Base-by-base conservation (phyloP, 2,888 invertebrate species). In the Aradus depressus region DNA sequence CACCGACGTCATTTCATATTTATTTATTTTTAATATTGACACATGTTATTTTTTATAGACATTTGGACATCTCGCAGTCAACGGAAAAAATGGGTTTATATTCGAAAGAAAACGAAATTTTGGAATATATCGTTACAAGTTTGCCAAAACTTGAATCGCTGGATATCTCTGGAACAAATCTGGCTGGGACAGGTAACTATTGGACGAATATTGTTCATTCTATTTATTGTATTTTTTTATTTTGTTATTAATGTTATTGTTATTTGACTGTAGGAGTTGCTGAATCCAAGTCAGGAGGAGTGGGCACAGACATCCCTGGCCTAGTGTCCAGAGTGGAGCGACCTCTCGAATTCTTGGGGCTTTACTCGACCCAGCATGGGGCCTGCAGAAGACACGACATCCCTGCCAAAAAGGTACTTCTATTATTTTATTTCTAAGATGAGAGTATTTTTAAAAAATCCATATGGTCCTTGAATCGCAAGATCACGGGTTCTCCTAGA, bases 141-240 rank as follows among this genome's bases (percentile, higher is more conserved):
- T 72, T 97, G 61, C 84, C 85, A 0, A 67, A 77, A 44, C 70
- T 97, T 53, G 77, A 77, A 35, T 87, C 87, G 21, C 70, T 97
- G 61, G 96, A 97, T 69, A 91, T 97, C 64, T 92, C 95, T 3
- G 93, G 93, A 12, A 96, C 96, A 16, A 95, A 97, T 72, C 72
- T 97, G 58, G 91, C 93, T 34, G 91, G 93, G 12, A 79, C 80
- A 48, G 88, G 88, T 41, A 81, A 57, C 25, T 53, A 19, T 21
- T 41, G 25, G 14, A 22, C 26, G 22, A 19, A 10, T 4, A 16
- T 34, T 14, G 14, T 43, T 39, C 19, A 39, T 4, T 18, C 8
- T 34, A 5, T 34, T 34, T 6, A 34, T 34, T 31, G 4, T 19
- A 18, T 18, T 6, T 4, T 19, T 38, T 38, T 4, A 38, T 38